A percentile compares a stretch with the other conserved stretches of the same genome.
phyloP scores from a whole-genome alignment of 1,140 invertebrate genomes.

The Caenorhabditis inopinata region DNA sequence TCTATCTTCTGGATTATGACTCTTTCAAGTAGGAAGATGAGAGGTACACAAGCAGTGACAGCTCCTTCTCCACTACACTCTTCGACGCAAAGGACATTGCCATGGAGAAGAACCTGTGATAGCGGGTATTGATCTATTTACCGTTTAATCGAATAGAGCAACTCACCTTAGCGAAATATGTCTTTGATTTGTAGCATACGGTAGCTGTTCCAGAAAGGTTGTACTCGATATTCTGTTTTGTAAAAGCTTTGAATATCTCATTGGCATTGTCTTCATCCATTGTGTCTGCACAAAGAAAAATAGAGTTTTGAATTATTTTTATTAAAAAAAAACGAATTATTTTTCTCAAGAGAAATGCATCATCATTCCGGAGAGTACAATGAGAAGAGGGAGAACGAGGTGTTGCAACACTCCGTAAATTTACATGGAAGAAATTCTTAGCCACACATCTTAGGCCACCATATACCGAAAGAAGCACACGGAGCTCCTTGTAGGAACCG shows the following conservation, averaged over 20 bases:
- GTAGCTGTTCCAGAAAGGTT: neutral
- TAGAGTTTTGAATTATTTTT: neutral
- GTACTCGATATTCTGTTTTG: neutral
- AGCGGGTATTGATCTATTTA: neutral
- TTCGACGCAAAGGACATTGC: slow-evolving; percentile 33
- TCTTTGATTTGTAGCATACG: slow-evolving; percentile 25
- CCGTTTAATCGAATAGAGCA: too few species aligned
- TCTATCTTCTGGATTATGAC: neutral
- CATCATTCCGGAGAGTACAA: neutral
- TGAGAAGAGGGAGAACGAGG: neutral
- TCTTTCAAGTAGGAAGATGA: slow-evolving; percentile 36
- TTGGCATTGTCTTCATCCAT: slow-evolving; percentile 49
- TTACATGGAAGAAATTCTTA: neutral
- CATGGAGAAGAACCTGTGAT: slow-evolving; percentile 34
- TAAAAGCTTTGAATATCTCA: slow-evolving; percentile 42
- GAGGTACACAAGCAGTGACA: slow-evolving; percentile 9
- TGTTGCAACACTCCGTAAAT: neutral
- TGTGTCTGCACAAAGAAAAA: neutral
- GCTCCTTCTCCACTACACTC: neutral
- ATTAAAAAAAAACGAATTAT: neutral
- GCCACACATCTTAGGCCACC: neutral
- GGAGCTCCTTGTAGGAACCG: neutral
- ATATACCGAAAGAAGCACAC: slow-evolving; percentile 7
- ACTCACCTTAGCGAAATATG: slow-evolving; percentile 31
- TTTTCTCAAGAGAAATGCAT: neutral